phyloP scores from a whole-genome alignment of 2,113 vertebrate genomes.

The Psophia crepitans region DNA sequence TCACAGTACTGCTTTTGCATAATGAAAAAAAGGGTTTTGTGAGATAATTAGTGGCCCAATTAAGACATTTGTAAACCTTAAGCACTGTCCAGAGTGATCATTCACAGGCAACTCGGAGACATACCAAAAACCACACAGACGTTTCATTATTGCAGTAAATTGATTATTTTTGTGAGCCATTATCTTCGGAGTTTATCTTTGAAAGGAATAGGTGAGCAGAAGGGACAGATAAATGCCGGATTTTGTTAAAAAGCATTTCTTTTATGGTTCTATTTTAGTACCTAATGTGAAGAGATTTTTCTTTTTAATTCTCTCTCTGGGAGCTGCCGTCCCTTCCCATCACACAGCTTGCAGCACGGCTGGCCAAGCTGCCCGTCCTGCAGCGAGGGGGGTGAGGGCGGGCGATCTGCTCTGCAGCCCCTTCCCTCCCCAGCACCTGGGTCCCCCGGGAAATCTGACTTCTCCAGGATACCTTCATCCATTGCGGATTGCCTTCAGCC shows the following conservation, averaged over 20 bases:
- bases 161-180: neutral
- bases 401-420: neutral
- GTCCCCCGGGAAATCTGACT: neutral
- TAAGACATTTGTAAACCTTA: slow-evolving; percentile 60
- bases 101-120: neutral
- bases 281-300: neutral
- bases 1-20: neutral
- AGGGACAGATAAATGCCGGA: neutral
- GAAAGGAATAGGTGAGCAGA: neutral
- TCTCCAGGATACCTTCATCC: neutral
- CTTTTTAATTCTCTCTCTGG: neutral
- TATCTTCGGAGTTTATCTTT: neutral
- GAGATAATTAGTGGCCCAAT: slow-evolving; percentile 41
- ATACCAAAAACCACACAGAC: neutral
- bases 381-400: fast-evolving
- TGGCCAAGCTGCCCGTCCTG: neutral
- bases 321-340: neutral
- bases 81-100: neutral
- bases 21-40: neutral
- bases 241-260: slow-evolving; percentile 10
- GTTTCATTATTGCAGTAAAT: neutral
- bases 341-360: neutral
- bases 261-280: neutral
- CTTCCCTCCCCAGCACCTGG: neutral
- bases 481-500: fast-evolving